Evolutionary conservation across 2,888 invertebrate genomes (phyloP).

Genomic region (Orchestes rusci): DNA sequence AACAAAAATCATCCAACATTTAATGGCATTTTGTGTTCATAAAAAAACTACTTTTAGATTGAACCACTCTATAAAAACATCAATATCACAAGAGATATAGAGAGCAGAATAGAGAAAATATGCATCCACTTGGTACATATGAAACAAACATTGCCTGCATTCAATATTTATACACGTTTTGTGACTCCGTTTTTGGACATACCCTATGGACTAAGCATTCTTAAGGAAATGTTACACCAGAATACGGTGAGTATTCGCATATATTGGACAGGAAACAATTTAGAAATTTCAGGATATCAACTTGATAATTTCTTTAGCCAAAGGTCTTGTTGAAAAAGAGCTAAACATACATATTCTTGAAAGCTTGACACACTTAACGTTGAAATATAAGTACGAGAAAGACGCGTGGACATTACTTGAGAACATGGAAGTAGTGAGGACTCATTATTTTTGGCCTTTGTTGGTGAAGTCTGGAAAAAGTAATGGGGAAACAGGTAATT

Average conservation of each 20-base stretch:
- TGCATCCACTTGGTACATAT: constrained; percentile 49
- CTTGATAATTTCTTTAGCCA: constrained; percentile 43
- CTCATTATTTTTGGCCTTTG: constrained; percentile 64
- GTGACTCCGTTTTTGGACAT: constrained; percentile 34
- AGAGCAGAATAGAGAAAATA: constrained; percentile 35
- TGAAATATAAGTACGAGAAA: constrained; percentile 46
- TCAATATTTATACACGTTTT: constrained; percentile 47
- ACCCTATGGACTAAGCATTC: constrained; percentile 48
- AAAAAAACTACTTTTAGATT: no score
- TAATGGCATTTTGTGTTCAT: no score
- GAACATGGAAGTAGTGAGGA: constrained; percentile 39
- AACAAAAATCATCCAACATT: no score
- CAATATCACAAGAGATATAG: constrained; percentile 25
- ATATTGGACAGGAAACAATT: no score
- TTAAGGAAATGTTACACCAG: constrained; percentile 54
- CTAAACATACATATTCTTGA: constrained; percentile 44
- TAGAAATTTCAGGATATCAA: constrained; percentile 44
- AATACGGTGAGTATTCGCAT: constrained; percentile 46
- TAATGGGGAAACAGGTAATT: constrained; percentile 50
- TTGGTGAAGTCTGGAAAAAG: constrained; percentile 46
- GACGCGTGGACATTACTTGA: constrained; percentile 46
- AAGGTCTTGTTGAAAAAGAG: constrained; percentile 46
- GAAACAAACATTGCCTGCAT: constrained; percentile 46
- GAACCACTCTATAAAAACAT: constrained; percentile 20
- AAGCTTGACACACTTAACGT: constrained; percentile 42